phyloP scores from a whole-genome alignment of 2,797 vertebrate genomes.

The Crax fasciolata region DNA sequence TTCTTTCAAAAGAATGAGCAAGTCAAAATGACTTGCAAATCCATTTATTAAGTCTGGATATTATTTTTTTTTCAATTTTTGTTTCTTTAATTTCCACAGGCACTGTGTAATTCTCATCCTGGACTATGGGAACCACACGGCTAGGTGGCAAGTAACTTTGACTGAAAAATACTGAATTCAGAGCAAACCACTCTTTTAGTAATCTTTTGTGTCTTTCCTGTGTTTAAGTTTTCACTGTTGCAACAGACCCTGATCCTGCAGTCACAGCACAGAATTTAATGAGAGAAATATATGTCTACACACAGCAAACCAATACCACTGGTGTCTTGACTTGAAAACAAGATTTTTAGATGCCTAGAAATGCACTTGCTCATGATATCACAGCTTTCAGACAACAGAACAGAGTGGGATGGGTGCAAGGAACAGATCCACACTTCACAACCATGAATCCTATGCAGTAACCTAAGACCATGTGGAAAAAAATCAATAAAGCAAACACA shows the following conservation, averaged over 20 bases:
- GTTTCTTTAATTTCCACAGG: neutral
- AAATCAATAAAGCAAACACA: neutral
- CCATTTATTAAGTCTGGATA: neutral
- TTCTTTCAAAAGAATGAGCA: neutral
- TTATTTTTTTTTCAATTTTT: neutral
- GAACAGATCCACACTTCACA: neutral
- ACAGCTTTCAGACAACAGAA: neutral
- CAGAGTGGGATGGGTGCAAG: neutral
- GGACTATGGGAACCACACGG: neutral
- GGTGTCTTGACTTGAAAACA: neutral
- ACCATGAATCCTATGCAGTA: neutral
- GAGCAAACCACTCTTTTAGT: neutral
- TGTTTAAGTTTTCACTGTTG: neutral
- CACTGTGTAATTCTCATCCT: neutral
- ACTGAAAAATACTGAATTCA: neutral
- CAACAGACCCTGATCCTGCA: neutral
- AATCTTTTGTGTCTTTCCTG: neutral
- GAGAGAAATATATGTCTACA: neutral
- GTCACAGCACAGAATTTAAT: neutral
- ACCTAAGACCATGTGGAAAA: neutral
- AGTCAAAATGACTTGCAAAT: neutral
- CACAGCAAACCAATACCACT: neutral
- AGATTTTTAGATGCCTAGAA: neutral
- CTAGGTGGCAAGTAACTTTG: neutral
- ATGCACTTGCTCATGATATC: neutral